Evolutionary conservation across 2,797 vertebrate species (phyloP).

Genomic region (Acipenser ruthenus): DNA sequence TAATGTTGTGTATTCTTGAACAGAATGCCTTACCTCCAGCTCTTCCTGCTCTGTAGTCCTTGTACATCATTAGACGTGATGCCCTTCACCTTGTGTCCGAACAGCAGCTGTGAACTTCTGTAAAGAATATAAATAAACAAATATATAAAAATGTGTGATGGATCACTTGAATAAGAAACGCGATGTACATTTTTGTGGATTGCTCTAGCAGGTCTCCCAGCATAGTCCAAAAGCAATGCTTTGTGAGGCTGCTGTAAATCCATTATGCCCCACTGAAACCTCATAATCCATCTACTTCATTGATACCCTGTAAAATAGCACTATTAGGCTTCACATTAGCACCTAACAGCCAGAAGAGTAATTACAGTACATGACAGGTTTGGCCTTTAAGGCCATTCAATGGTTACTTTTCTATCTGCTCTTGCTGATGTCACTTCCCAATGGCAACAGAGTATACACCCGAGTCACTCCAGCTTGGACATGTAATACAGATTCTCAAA

Average conservation of each 20-base stretch:
- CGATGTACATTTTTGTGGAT: too few species aligned
- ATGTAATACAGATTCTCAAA: background rate
- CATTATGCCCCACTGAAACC: too few species aligned
- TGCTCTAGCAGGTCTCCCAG: too few species aligned
- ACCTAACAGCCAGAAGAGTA: background rate
- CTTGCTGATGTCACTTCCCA: background rate
- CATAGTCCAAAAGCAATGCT: too few species aligned
- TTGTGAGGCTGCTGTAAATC: too few species aligned
- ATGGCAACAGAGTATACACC: background rate
- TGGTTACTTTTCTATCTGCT: background rate
- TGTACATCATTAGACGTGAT: constrained; percentile 49
- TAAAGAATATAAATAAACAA: too few species aligned
- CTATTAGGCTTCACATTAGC: background rate
- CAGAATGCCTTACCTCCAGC: constrained; percentile 48
- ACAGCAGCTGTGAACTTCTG: constrained; percentile 14
- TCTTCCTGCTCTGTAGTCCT: constrained; percentile 52
- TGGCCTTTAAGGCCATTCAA: background rate
- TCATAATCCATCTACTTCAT: too few species aligned
- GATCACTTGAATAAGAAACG: too few species aligned
- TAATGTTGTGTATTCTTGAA: constrained; percentile 4
- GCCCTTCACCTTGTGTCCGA: constrained; percentile 11
- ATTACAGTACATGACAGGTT: background rate
- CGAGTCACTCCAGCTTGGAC: background rate
- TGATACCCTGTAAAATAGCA: too few species aligned
- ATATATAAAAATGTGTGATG: too few species aligned